Percentiles rank a stretch among this genome's conserved stretches.
Conservation (phyloP, 2,888 invertebrate genomes). For the Glomeris marginata region DNA sequence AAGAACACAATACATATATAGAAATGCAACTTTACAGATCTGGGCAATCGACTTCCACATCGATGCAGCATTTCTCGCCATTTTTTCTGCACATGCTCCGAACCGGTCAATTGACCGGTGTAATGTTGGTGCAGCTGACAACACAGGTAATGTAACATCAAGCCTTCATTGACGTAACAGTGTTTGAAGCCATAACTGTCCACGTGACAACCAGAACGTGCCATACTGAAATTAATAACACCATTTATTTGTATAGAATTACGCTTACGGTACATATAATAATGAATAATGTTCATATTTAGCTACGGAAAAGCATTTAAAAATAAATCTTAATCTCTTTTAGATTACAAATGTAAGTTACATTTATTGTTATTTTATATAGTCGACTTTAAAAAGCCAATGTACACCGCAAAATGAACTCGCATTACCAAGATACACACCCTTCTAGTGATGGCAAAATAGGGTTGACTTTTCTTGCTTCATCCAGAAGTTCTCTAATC, state of each 20-base stretch:
- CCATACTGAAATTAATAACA: constrained; percentile 22
- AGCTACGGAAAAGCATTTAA: too few species aligned
- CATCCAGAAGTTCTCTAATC: constrained; percentile 30
- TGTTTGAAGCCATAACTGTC: constrained; percentile 38
- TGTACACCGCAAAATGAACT: too few species aligned
- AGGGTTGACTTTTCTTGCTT: constrained; percentile 34
- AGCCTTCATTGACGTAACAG: constrained; percentile 29
- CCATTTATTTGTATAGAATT: constrained; percentile 1
- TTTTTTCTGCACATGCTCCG: constrained; percentile 25
- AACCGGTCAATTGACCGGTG: constrained; percentile 25
- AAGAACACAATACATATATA: background rate
- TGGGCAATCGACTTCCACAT: background rate
- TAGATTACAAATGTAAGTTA: too few species aligned
- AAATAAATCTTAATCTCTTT: too few species aligned
- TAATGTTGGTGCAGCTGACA: constrained; percentile 34
- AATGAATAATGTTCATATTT: too few species aligned
- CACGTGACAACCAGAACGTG: constrained; percentile 31
- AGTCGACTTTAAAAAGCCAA: too few species aligned
- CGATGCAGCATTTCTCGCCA: constrained; percentile 12
- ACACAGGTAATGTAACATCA: constrained; percentile 37
- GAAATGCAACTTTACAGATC: constrained; percentile 9
- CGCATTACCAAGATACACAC: constrained; percentile 21
- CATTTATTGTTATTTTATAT: too few species aligned
- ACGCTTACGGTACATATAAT: too few species aligned
- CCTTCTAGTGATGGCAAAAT: constrained; percentile 35